These are phyloP conservation scores for Camponotus vicinus DNA, from an alignment of 1,140 invertebrate genomes.

Conservation along the genomic window DNA sequence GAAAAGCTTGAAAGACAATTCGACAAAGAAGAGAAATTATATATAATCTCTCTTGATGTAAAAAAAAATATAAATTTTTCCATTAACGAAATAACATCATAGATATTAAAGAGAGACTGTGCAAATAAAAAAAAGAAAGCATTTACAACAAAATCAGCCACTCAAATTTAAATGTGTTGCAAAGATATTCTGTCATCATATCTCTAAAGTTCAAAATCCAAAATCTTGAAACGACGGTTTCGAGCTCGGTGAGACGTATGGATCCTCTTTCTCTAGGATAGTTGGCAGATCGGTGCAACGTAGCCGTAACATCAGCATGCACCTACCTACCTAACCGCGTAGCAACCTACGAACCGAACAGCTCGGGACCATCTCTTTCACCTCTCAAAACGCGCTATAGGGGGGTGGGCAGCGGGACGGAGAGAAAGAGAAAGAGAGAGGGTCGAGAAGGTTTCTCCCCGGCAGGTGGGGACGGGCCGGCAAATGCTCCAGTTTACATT, in stretches of 20 bases:
- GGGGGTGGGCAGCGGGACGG: conserved; percentile 31
- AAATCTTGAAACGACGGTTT: not conserved
- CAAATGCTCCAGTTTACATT: conserved; percentile 79
- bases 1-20: not conserved
- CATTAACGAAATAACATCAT: not conserved
- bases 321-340: conserved; percentile 65
- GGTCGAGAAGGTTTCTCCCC: conserved; percentile 52
- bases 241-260: conserved; percentile 60
- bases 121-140: not conserved
- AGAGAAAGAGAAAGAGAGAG: conserved; percentile 6
- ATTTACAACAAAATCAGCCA: not conserved
- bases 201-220: not conserved
- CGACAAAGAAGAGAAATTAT: not conserved
- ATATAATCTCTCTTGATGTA: not conserved
- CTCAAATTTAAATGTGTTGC: not conserved
- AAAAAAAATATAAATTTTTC: too few species aligned
- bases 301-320: conserved; percentile 73
- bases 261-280: conserved; percentile 72
- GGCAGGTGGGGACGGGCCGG: conserved; percentile 66
- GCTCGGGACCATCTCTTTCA: conserved; percentile 78
- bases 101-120: not conserved
- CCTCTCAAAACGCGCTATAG: conserved; percentile 74
- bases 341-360: conserved; percentile 74
- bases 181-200: not conserved
- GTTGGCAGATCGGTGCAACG: conserved; percentile 36